A percentile compares a stretch with the other conserved stretches of the same genome.
phyloP scores from a whole-genome alignment of 1,140 invertebrate genomes.

The Tetraneura akinire region DNA sequence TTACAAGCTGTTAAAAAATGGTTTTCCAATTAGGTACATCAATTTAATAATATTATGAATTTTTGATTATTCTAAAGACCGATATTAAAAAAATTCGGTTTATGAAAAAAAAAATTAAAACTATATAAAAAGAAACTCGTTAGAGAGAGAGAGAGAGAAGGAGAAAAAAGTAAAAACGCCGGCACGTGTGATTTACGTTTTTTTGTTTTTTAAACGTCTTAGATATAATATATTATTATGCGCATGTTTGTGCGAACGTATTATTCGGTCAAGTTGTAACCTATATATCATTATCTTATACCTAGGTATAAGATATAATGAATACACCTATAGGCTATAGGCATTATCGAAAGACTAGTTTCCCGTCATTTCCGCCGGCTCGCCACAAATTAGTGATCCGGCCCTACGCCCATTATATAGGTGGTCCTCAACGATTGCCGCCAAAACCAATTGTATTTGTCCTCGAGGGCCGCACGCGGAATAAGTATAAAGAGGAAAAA shows the following conservation, averaged over 20 bases:
- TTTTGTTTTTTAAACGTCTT: no score
- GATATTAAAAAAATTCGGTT: no score
- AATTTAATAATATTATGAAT: no score
- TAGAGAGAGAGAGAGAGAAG: no score
- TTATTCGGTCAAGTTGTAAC: constrained; percentile 26
- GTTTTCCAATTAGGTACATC: no score
- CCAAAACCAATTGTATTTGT: background rate
- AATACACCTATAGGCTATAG: background rate
- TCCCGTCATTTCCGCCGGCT: constrained; percentile 18
- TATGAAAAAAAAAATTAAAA: no score
- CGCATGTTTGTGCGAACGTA: background rate
- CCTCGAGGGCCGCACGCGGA: constrained; percentile 7
- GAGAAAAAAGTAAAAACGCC: no score
- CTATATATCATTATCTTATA: constrained; percentile 27
- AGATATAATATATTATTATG: background rate
- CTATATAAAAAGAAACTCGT: no score
- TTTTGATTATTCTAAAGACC: no score
- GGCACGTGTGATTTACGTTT: no score
- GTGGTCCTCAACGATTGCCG: constrained; percentile 13
- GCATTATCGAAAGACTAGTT: background rate
- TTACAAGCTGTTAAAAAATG: no score
- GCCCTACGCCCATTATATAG: constrained; percentile 7
- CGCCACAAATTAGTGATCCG: constrained; percentile 34
- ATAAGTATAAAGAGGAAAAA: background rate
- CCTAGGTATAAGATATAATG: background rate